Evolutionary conservation across 2,888 invertebrate species (phyloP), one percentile per base, ranked within the genome.

Genomic region (Epinotia brunnichana): DNA sequence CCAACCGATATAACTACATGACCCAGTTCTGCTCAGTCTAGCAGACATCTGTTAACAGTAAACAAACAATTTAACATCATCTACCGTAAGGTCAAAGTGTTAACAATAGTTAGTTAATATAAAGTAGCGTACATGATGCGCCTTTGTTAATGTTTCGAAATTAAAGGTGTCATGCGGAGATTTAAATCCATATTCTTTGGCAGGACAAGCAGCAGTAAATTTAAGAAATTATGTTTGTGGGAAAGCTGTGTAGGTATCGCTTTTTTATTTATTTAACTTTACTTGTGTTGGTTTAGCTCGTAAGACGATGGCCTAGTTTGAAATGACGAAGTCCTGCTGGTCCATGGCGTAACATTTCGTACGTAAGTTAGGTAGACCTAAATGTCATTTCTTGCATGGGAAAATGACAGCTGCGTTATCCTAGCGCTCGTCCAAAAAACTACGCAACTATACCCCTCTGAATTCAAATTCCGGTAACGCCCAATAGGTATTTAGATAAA

Each of bases 1-100:
- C 35, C 35, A 9, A 35, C 35, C 1, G 35, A 35, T 35, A 35
- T 39, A 41, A 21, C 9, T 5, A 2, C 39, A 60, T 61, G 60
- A 41, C 21, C 39, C 60, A 39, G 19, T 19, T 41, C 35, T 21
- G 41, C n/a, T n/a, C n/a, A n/a, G 62, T 41, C 29, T 29, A 48
- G 24, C 62, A 62, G n/a, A 62, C 48, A 48, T 62, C 77, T 77
- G 87, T 85, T 87, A 84, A 81, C 82, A 86, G 86, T 90, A 89
- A 91, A 91, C 80, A 77, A 80, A 80, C 80, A 81, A 83, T 84
- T 90, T 90, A 90, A 88, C 82, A 80, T 63, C 80, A 75, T 75
- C 80, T 82, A 81, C 86, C 87, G 88, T 86, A 78, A 77, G 85
- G 87, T 85, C 85, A 83, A 91, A 74, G 60, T 74, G 73, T 69